Conservation (phyloP, 2,888 invertebrate genomes). For the Arrhopalites spinosus region DNA sequence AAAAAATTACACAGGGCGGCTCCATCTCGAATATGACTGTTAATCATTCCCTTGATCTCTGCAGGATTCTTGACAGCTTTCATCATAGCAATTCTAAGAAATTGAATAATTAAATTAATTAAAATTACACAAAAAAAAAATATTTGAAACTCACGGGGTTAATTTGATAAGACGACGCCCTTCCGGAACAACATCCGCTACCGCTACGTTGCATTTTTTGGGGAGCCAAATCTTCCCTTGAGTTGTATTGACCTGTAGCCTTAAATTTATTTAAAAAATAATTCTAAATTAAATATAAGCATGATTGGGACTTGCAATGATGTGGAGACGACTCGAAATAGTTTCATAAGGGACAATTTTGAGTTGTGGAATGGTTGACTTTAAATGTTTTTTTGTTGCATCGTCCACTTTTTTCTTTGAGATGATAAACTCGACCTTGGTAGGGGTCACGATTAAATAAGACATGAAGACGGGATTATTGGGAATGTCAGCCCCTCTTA, state of each 20-base stretch:
- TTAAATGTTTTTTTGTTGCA: slow-evolving; percentile 67
- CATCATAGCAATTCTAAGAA: slow-evolving; percentile 67
- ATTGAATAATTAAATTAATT: too few relatives aligned
- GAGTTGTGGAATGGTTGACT: slow-evolving; percentile 64
- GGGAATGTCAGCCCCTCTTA: slow-evolving; percentile 84
- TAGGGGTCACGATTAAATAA: slow-evolving; percentile 66
- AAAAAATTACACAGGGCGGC: slow-evolving; percentile 88
- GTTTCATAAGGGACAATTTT: slow-evolving; percentile 65
- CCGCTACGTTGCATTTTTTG: slow-evolving; percentile 66
- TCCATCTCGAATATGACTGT: slow-evolving; percentile 84
- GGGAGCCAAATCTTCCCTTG: slow-evolving; percentile 67
- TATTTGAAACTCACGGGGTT: slow-evolving; percentile 65
- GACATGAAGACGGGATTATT: slow-evolving; percentile 87
- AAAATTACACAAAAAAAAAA: too few relatives aligned
- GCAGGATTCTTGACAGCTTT: slow-evolving; percentile 86
- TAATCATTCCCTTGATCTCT: slow-evolving; percentile 82
- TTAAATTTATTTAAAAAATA: too few relatives aligned
- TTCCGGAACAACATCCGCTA: slow-evolving; percentile 62
- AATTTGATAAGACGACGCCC: slow-evolving; percentile 65
- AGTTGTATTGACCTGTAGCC: slow-evolving; percentile 13
- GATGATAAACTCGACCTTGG: slow-evolving; percentile 69
- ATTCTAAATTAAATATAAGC: too few relatives aligned
- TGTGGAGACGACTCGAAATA: slow-evolving; percentile 62
- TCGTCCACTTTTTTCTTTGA: slow-evolving; percentile 65
- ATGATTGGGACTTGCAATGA: too few relatives aligned